Conservation (phyloP, 2,888 invertebrate genomes). For the Lochmaea crataegi region DNA sequence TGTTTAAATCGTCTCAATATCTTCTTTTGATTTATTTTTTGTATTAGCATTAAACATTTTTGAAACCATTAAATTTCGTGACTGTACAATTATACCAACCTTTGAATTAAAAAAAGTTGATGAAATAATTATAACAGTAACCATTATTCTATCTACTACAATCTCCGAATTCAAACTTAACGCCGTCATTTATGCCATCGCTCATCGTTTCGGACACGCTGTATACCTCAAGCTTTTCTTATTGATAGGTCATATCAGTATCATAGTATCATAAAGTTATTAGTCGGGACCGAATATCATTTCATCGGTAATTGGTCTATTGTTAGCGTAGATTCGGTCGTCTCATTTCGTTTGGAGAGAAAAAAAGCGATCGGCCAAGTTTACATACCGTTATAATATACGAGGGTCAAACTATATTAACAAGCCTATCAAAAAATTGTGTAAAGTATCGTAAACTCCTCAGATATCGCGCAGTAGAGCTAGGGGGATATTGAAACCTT, state of each 20-base stretch:
- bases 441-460: too few relatives aligned
- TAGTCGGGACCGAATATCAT: conserved; percentile 39
- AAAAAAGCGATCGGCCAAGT: conserved; percentile 22
- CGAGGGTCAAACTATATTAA: background rate
- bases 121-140: too few relatives aligned
- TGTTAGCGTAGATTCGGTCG: conserved; percentile 31
- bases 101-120: background rate
- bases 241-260: conserved; percentile 29
- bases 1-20: too few relatives aligned
- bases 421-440: too few relatives aligned
- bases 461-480: too few relatives aligned
- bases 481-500: too few relatives aligned
- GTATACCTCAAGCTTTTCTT: conserved; percentile 19
- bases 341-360: conserved; percentile 15
- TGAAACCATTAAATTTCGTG: background rate
- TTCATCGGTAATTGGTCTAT: conserved; percentile 42
- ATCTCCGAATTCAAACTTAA: background rate
- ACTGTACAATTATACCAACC: background rate
- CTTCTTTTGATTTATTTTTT: too few relatives aligned
- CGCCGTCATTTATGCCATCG: background rate
- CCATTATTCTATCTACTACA: too few relatives aligned
- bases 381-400: conserved; percentile 1
- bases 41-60: too few relatives aligned
- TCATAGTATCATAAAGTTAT: conserved; percentile 40
- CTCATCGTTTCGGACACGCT: conserved; percentile 1